Evolutionary conservation across 37 sponge, comb jelly and placozoan species (phyloP).

Genomic region (Axinella damicornis): DNA sequence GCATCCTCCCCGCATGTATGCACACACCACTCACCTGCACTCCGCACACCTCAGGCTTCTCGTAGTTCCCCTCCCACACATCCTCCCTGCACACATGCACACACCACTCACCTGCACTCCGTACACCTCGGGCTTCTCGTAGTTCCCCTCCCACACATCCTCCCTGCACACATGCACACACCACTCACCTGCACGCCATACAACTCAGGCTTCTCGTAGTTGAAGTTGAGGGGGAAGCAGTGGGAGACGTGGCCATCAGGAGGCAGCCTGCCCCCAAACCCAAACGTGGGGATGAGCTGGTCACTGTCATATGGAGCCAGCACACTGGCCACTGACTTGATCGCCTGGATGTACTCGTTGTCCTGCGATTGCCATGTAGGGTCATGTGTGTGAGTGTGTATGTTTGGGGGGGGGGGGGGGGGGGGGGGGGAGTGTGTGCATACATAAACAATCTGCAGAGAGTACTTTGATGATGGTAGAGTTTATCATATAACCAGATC

Average conservation of each 20-base stretch:
- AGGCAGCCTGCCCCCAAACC: conserved; percentile 87
- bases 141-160: conserved; percentile 14
- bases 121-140: conserved; percentile 71
- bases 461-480: too few species aligned
- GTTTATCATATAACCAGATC: too few species aligned
- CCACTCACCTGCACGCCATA: conserved; percentile 74
- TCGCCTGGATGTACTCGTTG: conserved; percentile 83
- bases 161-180: not conserved
- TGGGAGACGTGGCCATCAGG: conserved; percentile 79
- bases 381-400: too few species aligned
- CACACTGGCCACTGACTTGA: conserved; percentile 87
- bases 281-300: conserved; percentile 84
- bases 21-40: conserved; percentile 78
- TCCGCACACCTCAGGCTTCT: conserved; percentile 80
- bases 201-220: conserved; percentile 73
- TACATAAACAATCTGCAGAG: too few species aligned
- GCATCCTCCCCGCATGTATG: too few species aligned
- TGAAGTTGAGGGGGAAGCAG: conserved; percentile 88
- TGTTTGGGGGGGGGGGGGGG: too few species aligned
- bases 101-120: conserved; percentile 84
- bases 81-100: too few species aligned
- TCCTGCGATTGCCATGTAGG: conserved; percentile 38
- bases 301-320: conserved; percentile 90
- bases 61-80: too few species aligned
- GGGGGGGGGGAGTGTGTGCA: too few species aligned